Base-by-base conservation (phyloP, 2,797 vertebrate genomes). In the Enteromius thamalakanensis region DNA sequence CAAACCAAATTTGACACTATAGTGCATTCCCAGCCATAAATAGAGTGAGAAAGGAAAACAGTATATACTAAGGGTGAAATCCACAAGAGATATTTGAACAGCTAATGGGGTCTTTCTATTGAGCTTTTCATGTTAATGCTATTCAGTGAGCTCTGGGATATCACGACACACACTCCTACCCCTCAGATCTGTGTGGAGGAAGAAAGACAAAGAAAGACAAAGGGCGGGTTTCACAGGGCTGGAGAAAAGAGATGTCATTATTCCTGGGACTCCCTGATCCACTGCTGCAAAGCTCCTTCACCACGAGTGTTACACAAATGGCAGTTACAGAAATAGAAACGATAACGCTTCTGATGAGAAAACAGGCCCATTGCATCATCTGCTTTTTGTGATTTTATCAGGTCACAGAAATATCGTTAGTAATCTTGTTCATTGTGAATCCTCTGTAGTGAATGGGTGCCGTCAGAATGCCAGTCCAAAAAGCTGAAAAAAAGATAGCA, bases 221-320 rank as follows among this genome's bases (percentile, higher is more conserved):
- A 76, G 75, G n/a, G 34, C 0, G 4, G 42, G 15, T 64, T 65
- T 64, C 75, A 62, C 49, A 76, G 62, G 71, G 26, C 26, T 75
- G 19, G 8, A 69, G 37, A 76, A 68, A 64, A 84, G 68, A 78
- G n/a, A 32, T 51, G 51, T 65, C 34, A 74, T 81, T 85, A 82
- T 69, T 76, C 49, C 53, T 60, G 53, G 53, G 32, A 71, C 79
- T 77, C 53, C 62, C 76, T 80, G 83, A 80, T 75, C 77, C 60
- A 64, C 15, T n/a, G 64, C 62, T 65, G 23, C 60, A 58, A 76
- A 58, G 65, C 60, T 69, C 15, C 23, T 76, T 80, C 55, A 76
- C 80, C n/a, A 23, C 0, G 26, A 55, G 12, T 80, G n/a, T 40
- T 76, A 53, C 21, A 3, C 23, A 75, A 69, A 80, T 76, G 58